Conservation (phyloP, 92 coral and sea anemone genomes). For the Hydrozoanthus gracilis region DNA sequence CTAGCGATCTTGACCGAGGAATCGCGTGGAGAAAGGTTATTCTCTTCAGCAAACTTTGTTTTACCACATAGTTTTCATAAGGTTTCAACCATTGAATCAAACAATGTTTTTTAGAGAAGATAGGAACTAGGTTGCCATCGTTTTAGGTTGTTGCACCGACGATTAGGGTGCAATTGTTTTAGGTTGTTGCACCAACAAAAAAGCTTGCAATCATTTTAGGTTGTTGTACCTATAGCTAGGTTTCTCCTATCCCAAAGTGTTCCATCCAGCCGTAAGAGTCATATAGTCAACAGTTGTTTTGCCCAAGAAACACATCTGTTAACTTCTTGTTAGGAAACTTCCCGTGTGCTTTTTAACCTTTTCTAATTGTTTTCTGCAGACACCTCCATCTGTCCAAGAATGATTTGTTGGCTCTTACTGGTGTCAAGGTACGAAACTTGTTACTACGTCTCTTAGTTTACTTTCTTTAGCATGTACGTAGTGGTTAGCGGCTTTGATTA, state of each 20-base stretch:
- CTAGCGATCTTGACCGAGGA: constrained; percentile 92
- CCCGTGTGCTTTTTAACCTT: background rate
- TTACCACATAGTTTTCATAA: background rate
- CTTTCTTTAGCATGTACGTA: background rate
- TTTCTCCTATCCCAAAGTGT: too few species aligned
- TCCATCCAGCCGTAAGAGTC: too few species aligned
- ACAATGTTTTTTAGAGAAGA: background rate
- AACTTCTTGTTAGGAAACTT: background rate
- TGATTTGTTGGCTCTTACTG: constrained; percentile 86
- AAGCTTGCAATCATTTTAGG: too few species aligned
- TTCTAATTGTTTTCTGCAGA: constrained; percentile 52
- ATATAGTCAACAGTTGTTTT: too few species aligned
- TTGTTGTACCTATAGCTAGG: too few species aligned
- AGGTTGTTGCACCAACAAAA: too few species aligned
- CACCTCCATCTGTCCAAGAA: constrained; percentile 87
- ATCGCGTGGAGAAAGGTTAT: constrained; percentile 90
- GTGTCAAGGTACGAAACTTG: constrained; percentile 74
- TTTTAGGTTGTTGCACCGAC: too few species aligned
- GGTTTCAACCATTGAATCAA: background rate
- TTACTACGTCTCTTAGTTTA: background rate
- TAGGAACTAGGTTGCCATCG: too few species aligned
- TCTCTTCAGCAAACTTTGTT: background rate
- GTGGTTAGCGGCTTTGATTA: too few species aligned
- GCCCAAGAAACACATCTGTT: too few species aligned
- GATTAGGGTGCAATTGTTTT: too few species aligned